A percentile compares a stretch with the other conserved stretches of the same genome.
These are phyloP conservation scores for Paramormyrops hopkinsi DNA, from an alignment of 2,797 vertebrate species.

Conservation along the genomic window DNA sequence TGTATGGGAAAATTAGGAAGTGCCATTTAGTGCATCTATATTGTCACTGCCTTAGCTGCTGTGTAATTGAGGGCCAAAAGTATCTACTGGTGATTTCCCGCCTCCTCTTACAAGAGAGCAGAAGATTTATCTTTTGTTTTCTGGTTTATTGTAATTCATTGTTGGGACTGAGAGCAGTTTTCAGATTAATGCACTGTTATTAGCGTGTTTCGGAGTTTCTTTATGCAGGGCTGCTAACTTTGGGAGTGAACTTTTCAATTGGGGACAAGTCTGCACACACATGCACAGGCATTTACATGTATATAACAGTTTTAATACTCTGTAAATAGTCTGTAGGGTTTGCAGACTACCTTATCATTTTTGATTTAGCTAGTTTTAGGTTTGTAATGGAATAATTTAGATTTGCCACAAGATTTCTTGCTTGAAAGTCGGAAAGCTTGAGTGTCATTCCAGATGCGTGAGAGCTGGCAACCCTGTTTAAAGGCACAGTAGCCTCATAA, in stretches of 20 bases:
- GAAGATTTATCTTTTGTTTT: background rate
- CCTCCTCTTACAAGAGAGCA: background rate
- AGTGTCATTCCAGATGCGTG: background rate
- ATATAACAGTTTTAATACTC: background rate
- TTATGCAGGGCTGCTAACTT: background rate
- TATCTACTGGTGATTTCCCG: background rate
- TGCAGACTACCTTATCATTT: background rate
- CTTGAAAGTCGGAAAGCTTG: background rate
- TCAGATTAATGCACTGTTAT: background rate
- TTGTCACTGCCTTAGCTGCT: background rate
- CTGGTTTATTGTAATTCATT: background rate
- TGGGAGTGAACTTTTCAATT: background rate
- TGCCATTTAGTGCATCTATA: background rate
- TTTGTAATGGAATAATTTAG: background rate
- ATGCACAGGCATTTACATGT: background rate
- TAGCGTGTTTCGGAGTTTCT: background rate
- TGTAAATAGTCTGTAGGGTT: background rate
- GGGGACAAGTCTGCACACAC: background rate
- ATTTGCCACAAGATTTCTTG: background rate
- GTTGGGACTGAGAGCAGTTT: background rate
- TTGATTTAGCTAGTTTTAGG: background rate
- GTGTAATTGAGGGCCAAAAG: background rate
- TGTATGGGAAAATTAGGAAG: background rate
- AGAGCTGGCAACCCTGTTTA: background rate
- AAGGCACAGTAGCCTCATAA: background rate